Evolutionary conservation across 2,797 vertebrate species (phyloP), one percentile per base, ranked within the genome.

Genomic region (Gouania willdenowi): DNA sequence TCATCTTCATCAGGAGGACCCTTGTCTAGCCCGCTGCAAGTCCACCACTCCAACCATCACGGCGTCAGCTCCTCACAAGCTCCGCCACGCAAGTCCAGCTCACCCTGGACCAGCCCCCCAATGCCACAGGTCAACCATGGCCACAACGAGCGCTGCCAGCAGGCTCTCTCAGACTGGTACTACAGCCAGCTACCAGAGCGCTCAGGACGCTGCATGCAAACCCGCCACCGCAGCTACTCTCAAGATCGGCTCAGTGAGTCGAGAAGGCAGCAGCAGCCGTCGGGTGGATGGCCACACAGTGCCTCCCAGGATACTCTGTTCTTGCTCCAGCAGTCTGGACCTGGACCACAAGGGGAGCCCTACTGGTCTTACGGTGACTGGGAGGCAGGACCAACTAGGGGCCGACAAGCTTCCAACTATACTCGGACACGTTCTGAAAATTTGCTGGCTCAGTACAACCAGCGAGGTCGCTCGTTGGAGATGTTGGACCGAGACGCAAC

Each of bases 301-400:
- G 91, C 92, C 39, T 98, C 96, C 11, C 94, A 98, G 70, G 94
- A 95, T 74, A 93, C 94, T 5, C 74, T 98, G 47, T 74, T 94
- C 49, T 76, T 93, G 27, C 77, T 92, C n/a, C 90, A 93, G 67
- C 78, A 91, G 66, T 70, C 79, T 15, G 91, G 88, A 27, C 69
- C 33, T 26, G 89, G 75, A 56, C 75, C 73, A 2, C 78, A 84
- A 0, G 71, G 68, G 0, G 86, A 88, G 24, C 83, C 81, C 16
- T 53, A 77, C 62, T 85, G 86, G 80, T 49, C 68, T 8, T 71
- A 77, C 0, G 66, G 52, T 41, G 82, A 85, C 18, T 83, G 83
- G 75, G 79, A 77, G 13, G 68, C 56, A 20, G 72, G 53, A 0
- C 60, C 55, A 3, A 60, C 49, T 1, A 44, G 64, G 12, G 76